Evolutionary conservation across 2,113 vertebrate genomes (phyloP), one percentile per base, ranked within the genome.

Genomic region (Psettodes erumei): DNA sequence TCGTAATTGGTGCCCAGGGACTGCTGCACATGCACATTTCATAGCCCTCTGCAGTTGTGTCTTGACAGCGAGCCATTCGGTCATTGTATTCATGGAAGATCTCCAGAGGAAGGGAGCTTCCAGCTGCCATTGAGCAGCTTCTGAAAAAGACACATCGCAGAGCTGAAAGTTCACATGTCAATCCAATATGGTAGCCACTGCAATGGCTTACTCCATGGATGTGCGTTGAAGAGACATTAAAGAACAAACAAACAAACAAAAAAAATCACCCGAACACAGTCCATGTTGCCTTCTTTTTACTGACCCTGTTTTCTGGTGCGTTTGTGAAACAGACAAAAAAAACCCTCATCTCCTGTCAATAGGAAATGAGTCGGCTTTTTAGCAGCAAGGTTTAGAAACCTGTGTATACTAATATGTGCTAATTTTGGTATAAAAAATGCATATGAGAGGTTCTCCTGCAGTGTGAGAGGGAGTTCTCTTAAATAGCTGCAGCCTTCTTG

Each of bases 1-100:
- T 55, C 25, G 43, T 63, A 71, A 75, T 68, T 16, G 56, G 27
- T 35, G 23, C 38, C 47, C 50, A 72, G 81, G 32, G 74, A 81
- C 42, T 58, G 21, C 48, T 59, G 33, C 42, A 65, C 48, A 65
- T 25, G 10, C 10, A 38, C 48, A 27, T 71, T 53, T 23, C 11
- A 62, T 65, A 75, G 43, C 61, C 59, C 69, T 74, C 40, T 61
- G 63, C 71, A 48, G 69, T 60, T 47, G 50, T 12, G 42, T 77
- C 19, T 38, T 68, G 67, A 64, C 72, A 48, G 23, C 7, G 37
- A 21, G 58, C 71, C 45, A 75, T 72, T 64, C 76, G 67, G 66
- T 69, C 28, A 72, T 33, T 77, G 66, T 51, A 67, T 71, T 83
- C 54, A 54, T 73, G 2, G 21, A 19, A 43, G 6, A 16, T 69